Conservation (phyloP, 2,797 vertebrate species). For the Crossoptilon crossoptilon region DNA sequence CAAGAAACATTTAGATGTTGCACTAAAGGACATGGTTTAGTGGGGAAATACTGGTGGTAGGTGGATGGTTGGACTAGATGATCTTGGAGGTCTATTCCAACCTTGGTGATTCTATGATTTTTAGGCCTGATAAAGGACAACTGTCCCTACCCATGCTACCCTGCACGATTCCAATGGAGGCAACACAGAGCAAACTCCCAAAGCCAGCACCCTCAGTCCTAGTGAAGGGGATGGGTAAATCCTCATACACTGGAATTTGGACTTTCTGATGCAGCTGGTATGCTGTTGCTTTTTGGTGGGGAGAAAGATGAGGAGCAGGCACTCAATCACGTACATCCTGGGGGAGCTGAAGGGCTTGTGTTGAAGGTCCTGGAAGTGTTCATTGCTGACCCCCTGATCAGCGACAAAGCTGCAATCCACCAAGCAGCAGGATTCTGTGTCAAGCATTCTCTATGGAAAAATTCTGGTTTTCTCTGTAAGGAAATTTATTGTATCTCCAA, state of each 20-base stretch:
- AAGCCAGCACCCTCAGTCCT: not conserved
- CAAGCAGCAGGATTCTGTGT: not conserved
- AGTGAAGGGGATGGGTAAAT: not conserved
- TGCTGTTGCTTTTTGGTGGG: not conserved
- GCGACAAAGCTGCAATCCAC: not conserved
- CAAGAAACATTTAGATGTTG: too few relatives aligned
- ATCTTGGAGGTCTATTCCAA: too few relatives aligned
- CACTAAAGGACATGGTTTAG: too few relatives aligned
- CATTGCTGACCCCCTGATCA: not conserved
- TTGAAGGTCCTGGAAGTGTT: not conserved
- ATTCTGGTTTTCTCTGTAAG: not conserved
- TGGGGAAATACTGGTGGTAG: too few relatives aligned
- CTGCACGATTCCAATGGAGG: not conserved
- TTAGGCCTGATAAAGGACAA: not conserved
- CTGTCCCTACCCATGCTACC: not conserved
- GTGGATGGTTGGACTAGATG: too few relatives aligned
- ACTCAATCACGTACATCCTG: not conserved
- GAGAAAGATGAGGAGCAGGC: not conserved
- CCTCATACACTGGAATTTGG: not conserved
- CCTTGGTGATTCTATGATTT: not conserved
- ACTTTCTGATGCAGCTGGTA: not conserved
- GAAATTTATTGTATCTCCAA: constrained; percentile 15
- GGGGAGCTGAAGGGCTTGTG: not conserved
- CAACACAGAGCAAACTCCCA: not conserved
- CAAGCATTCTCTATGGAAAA: not conserved